These are phyloP conservation scores for Teleogryllus occipitalis DNA, from an alignment of 1,140 invertebrate genomes.

Conservation along the genomic window DNA sequence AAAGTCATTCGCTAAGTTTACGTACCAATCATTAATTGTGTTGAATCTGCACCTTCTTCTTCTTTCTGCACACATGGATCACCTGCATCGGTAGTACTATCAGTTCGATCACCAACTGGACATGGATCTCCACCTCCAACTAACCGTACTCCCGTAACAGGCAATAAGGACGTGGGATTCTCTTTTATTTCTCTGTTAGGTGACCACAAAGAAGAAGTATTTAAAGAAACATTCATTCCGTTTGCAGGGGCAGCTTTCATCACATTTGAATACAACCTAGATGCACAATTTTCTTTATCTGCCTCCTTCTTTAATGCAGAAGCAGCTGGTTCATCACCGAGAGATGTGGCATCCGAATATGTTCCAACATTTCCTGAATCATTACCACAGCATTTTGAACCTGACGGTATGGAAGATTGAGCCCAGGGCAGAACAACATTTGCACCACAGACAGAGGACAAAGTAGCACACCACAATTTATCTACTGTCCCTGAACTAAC, in stretches of 20 bases:
- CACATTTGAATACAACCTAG: not conserved
- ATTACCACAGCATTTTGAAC: not conserved
- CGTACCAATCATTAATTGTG: not conserved
- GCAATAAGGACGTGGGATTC: not conserved
- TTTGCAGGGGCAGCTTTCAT: not conserved
- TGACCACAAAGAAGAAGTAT: not conserved
- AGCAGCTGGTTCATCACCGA: too few species aligned
- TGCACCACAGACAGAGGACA: not conserved
- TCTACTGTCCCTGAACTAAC: not conserved
- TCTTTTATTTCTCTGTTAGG: not conserved
- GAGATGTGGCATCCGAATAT: not conserved
- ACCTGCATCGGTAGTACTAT: not conserved
- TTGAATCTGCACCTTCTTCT: not conserved
- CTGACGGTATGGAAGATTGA: not conserved
- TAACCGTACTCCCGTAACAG: conserved; percentile 5
- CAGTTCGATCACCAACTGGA: not conserved
- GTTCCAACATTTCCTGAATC: not conserved
- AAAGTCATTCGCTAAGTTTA: not conserved
- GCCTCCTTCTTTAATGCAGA: not conserved
- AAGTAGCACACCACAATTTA: not conserved
- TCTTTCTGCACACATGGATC: not conserved
- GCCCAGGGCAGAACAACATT: not conserved
- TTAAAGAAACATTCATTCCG: not conserved
- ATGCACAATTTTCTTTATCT: not conserved
- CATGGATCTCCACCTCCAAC: conserved; percentile 3